Evolutionary conservation across 2,888 invertebrate species (phyloP).

Genomic region (Cephus pygmeus): DNA sequence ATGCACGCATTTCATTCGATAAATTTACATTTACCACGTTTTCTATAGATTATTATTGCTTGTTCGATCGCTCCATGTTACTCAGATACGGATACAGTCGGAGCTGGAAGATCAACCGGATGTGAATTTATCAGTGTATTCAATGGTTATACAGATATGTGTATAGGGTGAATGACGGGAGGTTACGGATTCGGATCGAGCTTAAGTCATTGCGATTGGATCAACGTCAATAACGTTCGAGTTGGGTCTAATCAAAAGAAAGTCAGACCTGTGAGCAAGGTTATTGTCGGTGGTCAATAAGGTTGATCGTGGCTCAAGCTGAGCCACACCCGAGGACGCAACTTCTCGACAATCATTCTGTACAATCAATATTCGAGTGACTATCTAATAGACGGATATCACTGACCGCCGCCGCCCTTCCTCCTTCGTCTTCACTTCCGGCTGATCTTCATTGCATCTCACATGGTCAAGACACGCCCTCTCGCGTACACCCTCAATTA

Average conservation of each 20-base stretch:
- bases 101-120: neutral
- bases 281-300: too few species aligned
- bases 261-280: too few species aligned
- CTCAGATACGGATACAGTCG: conserved; percentile 44
- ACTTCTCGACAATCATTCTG: too few species aligned
- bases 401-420: neutral
- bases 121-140: neutral
- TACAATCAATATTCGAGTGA: too few species aligned
- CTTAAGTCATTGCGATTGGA: too few species aligned
- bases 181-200: too few species aligned
- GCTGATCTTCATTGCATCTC: neutral
- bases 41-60: conserved; percentile 63
- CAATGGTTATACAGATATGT: neutral
- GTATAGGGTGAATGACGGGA: too few species aligned
- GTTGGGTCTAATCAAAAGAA: too few species aligned
- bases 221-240: too few species aligned
- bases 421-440: conserved; percentile 15
- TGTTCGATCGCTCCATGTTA: conserved; percentile 60
- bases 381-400: too few species aligned
- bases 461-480: neutral
- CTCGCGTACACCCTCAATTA: conserved; percentile 22
- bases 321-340: too few species aligned
- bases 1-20: conserved; percentile 9
- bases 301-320: too few species aligned
- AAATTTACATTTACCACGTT: conserved; percentile 48